Evolutionary conservation across 2,888 invertebrate genomes (phyloP).

Genomic region (Lydus trimaculatus): DNA sequence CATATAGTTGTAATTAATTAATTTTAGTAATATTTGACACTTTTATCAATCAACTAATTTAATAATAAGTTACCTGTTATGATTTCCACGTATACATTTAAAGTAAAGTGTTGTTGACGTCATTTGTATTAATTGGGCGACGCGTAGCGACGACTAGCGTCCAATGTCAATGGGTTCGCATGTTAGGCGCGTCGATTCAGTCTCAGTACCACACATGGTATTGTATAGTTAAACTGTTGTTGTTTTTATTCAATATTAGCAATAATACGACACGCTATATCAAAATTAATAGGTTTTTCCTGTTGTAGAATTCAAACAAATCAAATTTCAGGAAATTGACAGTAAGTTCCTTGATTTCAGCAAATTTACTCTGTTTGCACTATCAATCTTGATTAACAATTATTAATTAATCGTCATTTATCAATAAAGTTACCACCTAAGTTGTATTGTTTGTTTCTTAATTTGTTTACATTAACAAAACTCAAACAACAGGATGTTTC

Average conservation of each 20-base stretch:
- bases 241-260: not conserved
- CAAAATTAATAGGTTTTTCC: not conserved
- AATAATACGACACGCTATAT: slow-evolving; percentile 4
- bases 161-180: slow-evolving; percentile 31
- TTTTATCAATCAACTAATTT: too few relatives aligned
- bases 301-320: too few relatives aligned
- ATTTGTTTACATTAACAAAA: not conserved
- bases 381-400: not conserved
- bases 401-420: too few relatives aligned
- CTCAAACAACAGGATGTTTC: not conserved
- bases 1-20: too few relatives aligned
- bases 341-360: slow-evolving; percentile 7
- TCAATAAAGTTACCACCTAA: not conserved
- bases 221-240: slow-evolving; percentile 12
- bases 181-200: slow-evolving; percentile 22
- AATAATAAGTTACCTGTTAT: not conserved
- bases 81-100: not conserved
- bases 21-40: too few relatives aligned
- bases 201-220: slow-evolving; percentile 23
- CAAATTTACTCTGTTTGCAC: not conserved
- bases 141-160: slow-evolving; percentile 43
- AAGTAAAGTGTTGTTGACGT: slow-evolving; percentile 20
- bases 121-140: slow-evolving; percentile 43
- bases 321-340: slow-evolving; percentile 10
- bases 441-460: not conserved